phyloP scores from a whole-genome alignment of 1,140 invertebrate species.

The Caenorhabditis brenneri region DNA sequence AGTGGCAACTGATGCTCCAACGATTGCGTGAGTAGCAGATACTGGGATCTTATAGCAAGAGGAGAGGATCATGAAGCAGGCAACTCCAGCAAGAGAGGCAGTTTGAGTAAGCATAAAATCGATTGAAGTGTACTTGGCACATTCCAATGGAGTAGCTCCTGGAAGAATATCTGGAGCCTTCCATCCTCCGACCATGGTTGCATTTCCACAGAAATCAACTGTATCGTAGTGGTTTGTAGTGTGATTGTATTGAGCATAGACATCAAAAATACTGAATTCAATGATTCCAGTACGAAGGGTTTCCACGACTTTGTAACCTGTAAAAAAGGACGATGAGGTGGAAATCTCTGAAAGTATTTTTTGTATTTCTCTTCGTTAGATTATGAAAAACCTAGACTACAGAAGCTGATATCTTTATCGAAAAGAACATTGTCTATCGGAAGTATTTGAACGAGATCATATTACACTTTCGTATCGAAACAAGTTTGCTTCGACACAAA shows the following conservation, averaged over 20 bases:
- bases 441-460: no score
- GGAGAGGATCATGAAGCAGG: slow-evolving; percentile 87
- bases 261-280: slow-evolving; percentile 56
- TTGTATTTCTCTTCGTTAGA: no score
- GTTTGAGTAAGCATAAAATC: slow-evolving; percentile 53
- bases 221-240: slow-evolving; percentile 25
- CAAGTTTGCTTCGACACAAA: no score
- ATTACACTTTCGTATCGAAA: no score
- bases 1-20: slow-evolving; percentile 93
- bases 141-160: slow-evolving; percentile 22
- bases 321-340: no score
- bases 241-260: slow-evolving; percentile 46
- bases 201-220: slow-evolving; percentile 40
- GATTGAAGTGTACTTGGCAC: slow-evolving; percentile 52
- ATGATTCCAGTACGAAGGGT: slow-evolving; percentile 60
- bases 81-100: slow-evolving; percentile 77
- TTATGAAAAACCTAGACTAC: no score
- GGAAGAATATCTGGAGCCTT: slow-evolving; percentile 13
- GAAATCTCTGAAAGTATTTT: no score
- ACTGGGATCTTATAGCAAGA: slow-evolving; percentile 91
- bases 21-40: slow-evolving; percentile 90
- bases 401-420: no score
- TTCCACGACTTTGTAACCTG: slow-evolving; percentile 68
- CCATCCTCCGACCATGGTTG: not conserved
- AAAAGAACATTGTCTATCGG: no score